Evolutionary conservation across 2,888 invertebrate genomes (phyloP).

Genomic region (Drosophila putrida): DNA sequence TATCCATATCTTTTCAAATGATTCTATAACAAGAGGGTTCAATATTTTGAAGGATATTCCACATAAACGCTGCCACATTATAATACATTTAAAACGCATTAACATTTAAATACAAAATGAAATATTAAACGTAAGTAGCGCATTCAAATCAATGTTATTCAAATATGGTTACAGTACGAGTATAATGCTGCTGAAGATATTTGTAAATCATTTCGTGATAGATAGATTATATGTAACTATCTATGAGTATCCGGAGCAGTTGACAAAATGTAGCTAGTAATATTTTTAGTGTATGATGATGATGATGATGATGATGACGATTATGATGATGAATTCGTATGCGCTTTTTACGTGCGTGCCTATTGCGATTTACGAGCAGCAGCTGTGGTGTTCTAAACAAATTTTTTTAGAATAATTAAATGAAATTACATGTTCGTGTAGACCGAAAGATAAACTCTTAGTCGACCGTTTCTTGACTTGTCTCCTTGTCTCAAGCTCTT

Average conservation of each 20-base stretch:
- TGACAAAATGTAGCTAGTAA: conserved; percentile 71
- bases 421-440: conserved; percentile 4
- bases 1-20: background rate
- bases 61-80: conserved; percentile 27
- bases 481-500: conserved; percentile 20
- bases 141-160: conserved; percentile 40
- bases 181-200: conserved; percentile 30
- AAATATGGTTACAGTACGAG: conserved; percentile 11
- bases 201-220: conserved; percentile 12
- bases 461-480: conserved; percentile 32
- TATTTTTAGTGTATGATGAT: conserved; percentile 57
- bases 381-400: conserved; percentile 76
- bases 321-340: conserved; percentile 40
- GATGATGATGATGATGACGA: conserved; percentile 15
- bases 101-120: conserved; percentile 11
- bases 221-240: conserved; percentile 23
- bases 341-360: conserved; percentile 73
- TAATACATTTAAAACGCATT: conserved; percentile 14
- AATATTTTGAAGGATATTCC: conserved; percentile 17
- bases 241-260: conserved; percentile 38
- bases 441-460: conserved; percentile 32
- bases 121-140: conserved; percentile 40
- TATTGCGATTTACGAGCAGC: conserved; percentile 73
- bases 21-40: conserved; percentile 5
- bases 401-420: conserved; percentile 62